Conservation (phyloP, 2,888 invertebrate species). For the Villa cingulata region DNA sequence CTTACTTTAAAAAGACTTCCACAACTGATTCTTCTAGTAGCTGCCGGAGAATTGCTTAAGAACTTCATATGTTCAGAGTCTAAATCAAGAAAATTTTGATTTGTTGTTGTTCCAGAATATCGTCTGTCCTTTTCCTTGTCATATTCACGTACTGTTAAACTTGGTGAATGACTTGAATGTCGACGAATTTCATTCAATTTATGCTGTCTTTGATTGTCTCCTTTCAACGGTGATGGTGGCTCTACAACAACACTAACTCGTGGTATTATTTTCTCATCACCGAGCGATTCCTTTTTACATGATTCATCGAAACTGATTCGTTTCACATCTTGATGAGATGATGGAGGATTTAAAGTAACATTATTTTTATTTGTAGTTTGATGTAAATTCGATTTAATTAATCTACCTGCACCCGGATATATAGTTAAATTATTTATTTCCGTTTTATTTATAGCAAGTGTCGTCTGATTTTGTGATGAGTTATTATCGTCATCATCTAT, state of each 20-base stretch:
- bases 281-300: constrained; percentile 37
- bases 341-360: too few species aligned
- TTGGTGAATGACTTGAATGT: constrained; percentile 36
- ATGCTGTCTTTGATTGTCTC: constrained; percentile 42
- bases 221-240: constrained; percentile 58
- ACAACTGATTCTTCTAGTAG: constrained; percentile 79
- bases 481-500: too few species aligned
- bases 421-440: too few species aligned
- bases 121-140: constrained; percentile 36
- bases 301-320: constrained; percentile 38
- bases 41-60: constrained; percentile 65
- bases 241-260: constrained; percentile 61
- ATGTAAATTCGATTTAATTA: too few species aligned
- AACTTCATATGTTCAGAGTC: constrained; percentile 51
- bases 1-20: constrained; percentile 71
- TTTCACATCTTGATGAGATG: constrained; percentile 26
- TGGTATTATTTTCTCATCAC: constrained; percentile 40
- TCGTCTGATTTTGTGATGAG: too few species aligned
- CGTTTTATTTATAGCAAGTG: too few species aligned
- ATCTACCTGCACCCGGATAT: too few species aligned
- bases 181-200: constrained; percentile 32
- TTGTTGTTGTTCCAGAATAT: constrained; percentile 38
- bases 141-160: constrained; percentile 38
- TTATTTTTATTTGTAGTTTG: too few species aligned
- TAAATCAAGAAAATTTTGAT: constrained; percentile 46